Base-by-base conservation (phyloP, 2,113 vertebrate species). In the Tragulus kanchil region DNA sequence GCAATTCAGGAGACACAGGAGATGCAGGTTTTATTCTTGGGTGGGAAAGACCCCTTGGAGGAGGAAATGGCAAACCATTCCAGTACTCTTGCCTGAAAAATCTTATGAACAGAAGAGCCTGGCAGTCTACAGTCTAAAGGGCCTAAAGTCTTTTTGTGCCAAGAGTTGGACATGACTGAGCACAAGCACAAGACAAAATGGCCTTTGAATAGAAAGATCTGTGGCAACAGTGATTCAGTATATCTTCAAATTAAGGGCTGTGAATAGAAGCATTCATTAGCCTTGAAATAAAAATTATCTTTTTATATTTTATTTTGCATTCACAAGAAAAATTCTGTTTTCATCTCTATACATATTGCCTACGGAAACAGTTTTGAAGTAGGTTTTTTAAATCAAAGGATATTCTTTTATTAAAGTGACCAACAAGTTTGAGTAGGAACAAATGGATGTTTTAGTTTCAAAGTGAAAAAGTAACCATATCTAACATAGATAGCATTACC, bases 381-480 rank as follows among this genome's bases (percentile, higher is more conserved):
- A 17, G 23, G 42, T 82, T 77, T 89, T 69, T 3, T 78, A 79
- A 86, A 86, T 14, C n/a, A 67, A 2, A 31, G 23, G 8, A 71
- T 87, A 87, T 50, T 85, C 21, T 82, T 89, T 56, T 12, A 90
- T 67, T 67, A 81, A 90, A 50, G 15, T 62, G 64, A 73, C 8
- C 12, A 86, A 95, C 92, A 95, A 8, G n/a, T 92, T 83, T 58
- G 86, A 88, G 85, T 25, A 90, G 19, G 14, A 95, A 50, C 2
- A 78, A 78, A n/a, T 88, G 31, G 89, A 62, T 45, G 23, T 59
- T 88, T 89, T 69, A 78, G 19, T 73, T 83, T 95, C 58, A 64
- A 65, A 75, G 42, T 69, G 15, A 86, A 92, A 94, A 69, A 59
- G 1, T 14, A 77, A 61, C 25, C 12, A 25, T 26, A 78, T 45